These are phyloP conservation scores for Riparia riparia DNA, from an alignment of 2,113 vertebrate species.

Conservation along the genomic window DNA sequence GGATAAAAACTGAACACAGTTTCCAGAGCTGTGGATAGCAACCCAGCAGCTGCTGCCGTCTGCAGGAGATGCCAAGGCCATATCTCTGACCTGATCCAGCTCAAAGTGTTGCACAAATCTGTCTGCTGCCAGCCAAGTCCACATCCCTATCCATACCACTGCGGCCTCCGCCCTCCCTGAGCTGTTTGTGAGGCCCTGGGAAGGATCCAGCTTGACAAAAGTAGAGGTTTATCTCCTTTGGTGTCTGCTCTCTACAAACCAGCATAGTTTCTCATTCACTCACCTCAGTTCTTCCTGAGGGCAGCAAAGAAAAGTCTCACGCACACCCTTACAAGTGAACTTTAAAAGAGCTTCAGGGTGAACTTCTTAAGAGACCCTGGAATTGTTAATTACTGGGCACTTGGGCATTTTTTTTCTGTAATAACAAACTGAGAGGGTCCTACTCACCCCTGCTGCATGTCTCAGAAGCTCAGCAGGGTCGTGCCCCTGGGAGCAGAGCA, in stretches of 20 bases:
- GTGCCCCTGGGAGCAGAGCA: rapidly evolving
- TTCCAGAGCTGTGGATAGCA: background rate
- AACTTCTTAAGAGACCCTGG: background rate
- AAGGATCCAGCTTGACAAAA: background rate
- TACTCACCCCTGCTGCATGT: background rate
- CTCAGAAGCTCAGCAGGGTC: background rate
- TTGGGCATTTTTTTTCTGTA: background rate
- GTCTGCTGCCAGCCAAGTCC: background rate
- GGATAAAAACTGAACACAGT: background rate
- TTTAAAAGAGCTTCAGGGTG: background rate
- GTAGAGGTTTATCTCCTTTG: background rate
- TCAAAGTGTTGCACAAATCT: background rate
- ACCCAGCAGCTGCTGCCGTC: background rate
- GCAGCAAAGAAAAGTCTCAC: background rate
- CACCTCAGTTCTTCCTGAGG: background rate
- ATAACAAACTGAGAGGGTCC: background rate
- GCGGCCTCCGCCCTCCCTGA: background rate
- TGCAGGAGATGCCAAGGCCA: background rate
- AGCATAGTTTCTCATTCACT: background rate
- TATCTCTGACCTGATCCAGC: background rate
- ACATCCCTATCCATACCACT: background rate
- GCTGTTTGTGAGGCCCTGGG: background rate
- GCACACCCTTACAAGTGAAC: background rate
- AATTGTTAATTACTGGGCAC: background rate
- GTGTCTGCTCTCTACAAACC: background rate